A percentile compares a stretch with the other conserved stretches of the same genome.
phyloP scores from a whole-genome alignment of 2,113 vertebrate species.

The Nerophis lumbriciformis region DNA sequence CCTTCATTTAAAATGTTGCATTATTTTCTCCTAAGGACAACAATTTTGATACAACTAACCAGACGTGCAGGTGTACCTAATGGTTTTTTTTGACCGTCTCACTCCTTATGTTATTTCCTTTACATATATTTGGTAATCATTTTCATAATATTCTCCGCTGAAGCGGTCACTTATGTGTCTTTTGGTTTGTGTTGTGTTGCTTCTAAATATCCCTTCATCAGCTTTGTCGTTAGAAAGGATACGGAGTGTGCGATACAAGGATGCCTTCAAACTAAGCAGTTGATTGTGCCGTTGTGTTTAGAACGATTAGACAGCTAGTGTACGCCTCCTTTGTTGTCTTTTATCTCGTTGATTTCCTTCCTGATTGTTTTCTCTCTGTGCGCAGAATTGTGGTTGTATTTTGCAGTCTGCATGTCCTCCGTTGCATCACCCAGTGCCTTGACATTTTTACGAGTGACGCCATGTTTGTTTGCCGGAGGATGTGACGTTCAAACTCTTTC shows the following conservation, averaged over 20 bases:
- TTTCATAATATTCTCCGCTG: no score
- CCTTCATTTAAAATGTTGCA: no score
- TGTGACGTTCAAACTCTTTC: conserved; percentile 24
- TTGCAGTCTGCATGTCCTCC: conserved; percentile 45
- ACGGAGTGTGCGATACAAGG: conserved; percentile 1
- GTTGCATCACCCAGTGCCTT: conserved; percentile 71
- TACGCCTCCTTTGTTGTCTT: conserved; percentile 5
- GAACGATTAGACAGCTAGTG: conserved; percentile 5
- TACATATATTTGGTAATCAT: no score
- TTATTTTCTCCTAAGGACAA: no score
- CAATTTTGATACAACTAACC: no score
- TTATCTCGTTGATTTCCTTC: neutral
- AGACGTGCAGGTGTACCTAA: no score
- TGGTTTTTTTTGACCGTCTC: no score
- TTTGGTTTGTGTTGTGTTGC: no score
- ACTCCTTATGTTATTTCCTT: no score
- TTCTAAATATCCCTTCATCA: no score
- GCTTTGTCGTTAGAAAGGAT: neutral
- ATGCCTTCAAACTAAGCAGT: conserved; percentile 19
- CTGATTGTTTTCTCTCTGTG: conserved; percentile 12
- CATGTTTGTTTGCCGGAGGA: neutral
- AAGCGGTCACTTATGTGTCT: no score
- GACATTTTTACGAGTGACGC: conserved; percentile 41
- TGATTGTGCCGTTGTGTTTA: conserved; percentile 19
- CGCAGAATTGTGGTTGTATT: conserved; percentile 17